A percentile compares a stretch with the other conserved stretches of the same genome.
These are phyloP conservation scores for Conus canariensis DNA, from an alignment of 2,888 invertebrate species.

Conservation along the genomic window DNA sequence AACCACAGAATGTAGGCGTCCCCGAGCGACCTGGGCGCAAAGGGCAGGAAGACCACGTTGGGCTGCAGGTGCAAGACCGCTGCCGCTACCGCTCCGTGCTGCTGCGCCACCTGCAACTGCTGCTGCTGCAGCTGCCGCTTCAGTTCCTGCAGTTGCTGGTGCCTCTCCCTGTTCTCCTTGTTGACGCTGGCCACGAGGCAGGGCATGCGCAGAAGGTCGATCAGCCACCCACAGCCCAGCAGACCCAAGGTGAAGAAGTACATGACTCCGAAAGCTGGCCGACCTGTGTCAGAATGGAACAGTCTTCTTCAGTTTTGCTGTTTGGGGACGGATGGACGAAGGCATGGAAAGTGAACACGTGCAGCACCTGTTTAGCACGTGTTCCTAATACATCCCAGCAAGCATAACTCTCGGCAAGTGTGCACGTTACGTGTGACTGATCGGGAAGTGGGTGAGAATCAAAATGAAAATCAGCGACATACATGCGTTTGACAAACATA, in stretches of 20 bases:
- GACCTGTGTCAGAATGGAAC: slow-evolving; percentile 25
- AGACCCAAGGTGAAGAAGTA: slow-evolving; percentile 64
- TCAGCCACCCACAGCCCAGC: slow-evolving; percentile 58
- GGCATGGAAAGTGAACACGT: too few relatives aligned
- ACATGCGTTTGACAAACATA: too few relatives aligned
- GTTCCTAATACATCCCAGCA: too few relatives aligned
- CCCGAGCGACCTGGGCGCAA: slow-evolving; percentile 9
- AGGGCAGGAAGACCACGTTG: slow-evolving; percentile 10
- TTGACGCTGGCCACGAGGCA: slow-evolving; percentile 58
- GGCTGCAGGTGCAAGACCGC: not conserved
- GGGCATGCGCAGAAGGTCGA: slow-evolving; percentile 62
- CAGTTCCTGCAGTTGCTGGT: not conserved
- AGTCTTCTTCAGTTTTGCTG: not conserved
- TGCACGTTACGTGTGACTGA: too few relatives aligned
- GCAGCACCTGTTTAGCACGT: too few relatives aligned
- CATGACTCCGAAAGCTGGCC: slow-evolving; percentile 55
- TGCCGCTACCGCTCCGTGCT: not conserved
- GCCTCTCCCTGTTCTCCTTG: slow-evolving; percentile 35
- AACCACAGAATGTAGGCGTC: slow-evolving; percentile 56
- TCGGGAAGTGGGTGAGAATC: too few relatives aligned
- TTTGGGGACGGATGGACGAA: not conserved
- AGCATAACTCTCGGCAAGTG: too few relatives aligned
- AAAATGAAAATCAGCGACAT: too few relatives aligned
- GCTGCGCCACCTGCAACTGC: not conserved
- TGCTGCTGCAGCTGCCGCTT: slow-evolving; percentile 6